phyloP scores from a whole-genome alignment of 2,113 vertebrate species.

The Ochotona princeps region DNA sequence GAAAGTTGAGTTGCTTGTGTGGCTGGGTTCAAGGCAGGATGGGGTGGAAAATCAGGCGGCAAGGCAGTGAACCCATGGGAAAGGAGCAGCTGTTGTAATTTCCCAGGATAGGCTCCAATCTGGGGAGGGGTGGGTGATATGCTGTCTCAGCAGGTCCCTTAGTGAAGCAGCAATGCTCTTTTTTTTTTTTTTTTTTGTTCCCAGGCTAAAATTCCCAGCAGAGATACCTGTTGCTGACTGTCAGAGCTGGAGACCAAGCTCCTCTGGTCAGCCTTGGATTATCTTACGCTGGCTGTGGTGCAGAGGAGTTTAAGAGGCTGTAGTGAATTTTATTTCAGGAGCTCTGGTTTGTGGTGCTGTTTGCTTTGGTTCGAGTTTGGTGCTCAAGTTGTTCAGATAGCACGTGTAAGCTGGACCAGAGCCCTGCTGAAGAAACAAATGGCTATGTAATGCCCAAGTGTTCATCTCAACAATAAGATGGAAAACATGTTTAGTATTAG shows the following conservation, averaged over 20 bases:
- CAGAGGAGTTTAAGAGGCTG: constrained; percentile 25
- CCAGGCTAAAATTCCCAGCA: constrained; percentile 60
- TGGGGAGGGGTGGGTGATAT: constrained; percentile 35
- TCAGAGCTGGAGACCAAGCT: constrained; percentile 54
- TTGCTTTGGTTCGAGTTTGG: constrained; percentile 36
- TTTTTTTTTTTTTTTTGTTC: constrained; percentile 69
- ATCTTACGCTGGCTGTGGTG: constrained; percentile 50
- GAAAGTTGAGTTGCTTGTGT: not conserved
- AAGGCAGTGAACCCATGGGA: constrained; percentile 12
- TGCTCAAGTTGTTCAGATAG: constrained; percentile 41
- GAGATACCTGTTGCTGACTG: constrained; percentile 69
- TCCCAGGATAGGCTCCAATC: constrained; percentile 52
- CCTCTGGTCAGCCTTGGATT: constrained; percentile 56
- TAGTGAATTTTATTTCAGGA: constrained; percentile 60
- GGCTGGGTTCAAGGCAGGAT: constrained; percentile 43
- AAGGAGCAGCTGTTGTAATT: constrained; percentile 67
- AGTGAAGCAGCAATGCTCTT: constrained; percentile 61
- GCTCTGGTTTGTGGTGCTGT: constrained; percentile 47
- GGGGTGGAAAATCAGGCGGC: constrained; percentile 40
- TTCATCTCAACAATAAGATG: constrained; percentile 30
- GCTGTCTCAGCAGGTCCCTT: constrained; percentile 29
- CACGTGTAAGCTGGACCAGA: not conserved
- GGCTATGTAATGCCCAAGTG: constrained; percentile 10
- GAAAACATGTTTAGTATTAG: not conserved
- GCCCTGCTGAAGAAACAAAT: not conserved